These are phyloP conservation scores for Trichonephila clavata DNA, from an alignment of 1,140 invertebrate species.

Conservation along the genomic window DNA sequence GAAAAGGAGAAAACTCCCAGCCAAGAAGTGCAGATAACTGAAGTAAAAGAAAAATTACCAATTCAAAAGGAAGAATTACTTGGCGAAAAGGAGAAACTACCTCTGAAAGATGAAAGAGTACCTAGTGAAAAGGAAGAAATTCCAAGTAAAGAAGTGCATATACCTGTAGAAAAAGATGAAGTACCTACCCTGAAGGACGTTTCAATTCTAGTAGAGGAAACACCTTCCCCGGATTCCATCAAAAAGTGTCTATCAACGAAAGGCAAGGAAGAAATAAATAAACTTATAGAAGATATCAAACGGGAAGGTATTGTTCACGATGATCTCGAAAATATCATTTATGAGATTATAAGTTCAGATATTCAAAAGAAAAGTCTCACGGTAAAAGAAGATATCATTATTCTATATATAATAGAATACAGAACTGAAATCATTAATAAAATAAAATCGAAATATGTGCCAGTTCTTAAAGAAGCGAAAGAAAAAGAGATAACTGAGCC, in stretches of 20 bases:
- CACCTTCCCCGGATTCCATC: not conserved
- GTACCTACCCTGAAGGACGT: not conserved
- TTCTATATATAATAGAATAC: slow-evolving; percentile 42
- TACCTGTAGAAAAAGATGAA: slow-evolving; percentile 81
- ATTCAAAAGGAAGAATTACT: too few relatives aligned
- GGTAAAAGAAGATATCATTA: slow-evolving; percentile 22
- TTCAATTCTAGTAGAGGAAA: slow-evolving; percentile 80
- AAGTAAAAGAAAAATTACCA: too few relatives aligned
- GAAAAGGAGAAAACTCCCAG: too few relatives aligned
- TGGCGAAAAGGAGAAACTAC: too few relatives aligned
- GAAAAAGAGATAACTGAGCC: slow-evolving; percentile 81
- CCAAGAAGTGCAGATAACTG: too few relatives aligned
- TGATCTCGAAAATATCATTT: not conserved
- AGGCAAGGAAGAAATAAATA: not conserved
- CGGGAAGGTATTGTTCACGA: not conserved
- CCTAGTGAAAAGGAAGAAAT: too few relatives aligned
- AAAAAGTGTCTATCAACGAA: not conserved
- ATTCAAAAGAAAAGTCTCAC: not conserved
- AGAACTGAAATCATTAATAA: slow-evolving; percentile 5
- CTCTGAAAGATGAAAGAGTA: too few relatives aligned
- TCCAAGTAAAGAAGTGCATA: too few relatives aligned
- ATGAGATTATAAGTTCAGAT: not conserved
- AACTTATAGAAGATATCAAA: slow-evolving; percentile 22
- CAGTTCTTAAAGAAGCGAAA: not conserved
- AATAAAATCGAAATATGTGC: not conserved